These are phyloP conservation scores for Oscheius sp. DNA, from an alignment of 2,888 invertebrate species.

Conservation along the genomic window DNA sequence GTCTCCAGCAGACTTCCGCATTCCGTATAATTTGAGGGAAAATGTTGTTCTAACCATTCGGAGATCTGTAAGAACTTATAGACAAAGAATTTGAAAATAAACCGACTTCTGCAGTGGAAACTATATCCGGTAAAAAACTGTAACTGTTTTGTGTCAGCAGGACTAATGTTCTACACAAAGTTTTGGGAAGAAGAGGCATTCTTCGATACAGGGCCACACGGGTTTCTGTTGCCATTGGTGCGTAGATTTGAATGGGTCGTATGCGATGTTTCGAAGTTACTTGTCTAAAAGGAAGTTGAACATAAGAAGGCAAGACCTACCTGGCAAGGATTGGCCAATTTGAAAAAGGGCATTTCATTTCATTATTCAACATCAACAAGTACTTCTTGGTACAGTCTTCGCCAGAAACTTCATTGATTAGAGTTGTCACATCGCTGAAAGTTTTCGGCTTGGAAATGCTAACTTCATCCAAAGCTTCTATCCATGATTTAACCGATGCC, in stretches of 20 bases:
- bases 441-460: slow-evolving; percentile 36
- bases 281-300: slow-evolving; percentile 4
- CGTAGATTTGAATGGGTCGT: slow-evolving; percentile 2
- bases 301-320: slow-evolving; percentile 13
- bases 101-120: slow-evolving; percentile 4
- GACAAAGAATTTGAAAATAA: too few relatives aligned
- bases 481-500: slow-evolving; percentile 44
- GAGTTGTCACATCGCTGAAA: slow-evolving; percentile 13
- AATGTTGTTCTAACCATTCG: slow-evolving; percentile 3
- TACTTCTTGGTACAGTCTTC: slow-evolving; percentile 47
- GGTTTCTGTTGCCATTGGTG: slow-evolving; percentile 6
- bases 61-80: slow-evolving; percentile 23
- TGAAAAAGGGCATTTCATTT: slow-evolving; percentile 42
- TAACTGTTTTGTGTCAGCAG: slow-evolving; percentile 21
- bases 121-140: slow-evolving; percentile 9
- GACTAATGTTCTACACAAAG: not conserved
- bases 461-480: slow-evolving; percentile 41
- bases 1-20: slow-evolving; percentile 43
- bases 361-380: slow-evolving; percentile 40
- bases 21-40: slow-evolving; percentile 35
- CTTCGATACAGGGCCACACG: slow-evolving; percentile 13
- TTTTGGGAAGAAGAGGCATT: not conserved
- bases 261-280: slow-evolving; percentile 15
- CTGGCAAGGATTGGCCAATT: slow-evolving; percentile 50
- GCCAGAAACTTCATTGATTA: not conserved